These are phyloP conservation scores for Maniola hyperantus DNA, from an alignment of 2,888 invertebrate genomes.

Conservation along the genomic window DNA sequence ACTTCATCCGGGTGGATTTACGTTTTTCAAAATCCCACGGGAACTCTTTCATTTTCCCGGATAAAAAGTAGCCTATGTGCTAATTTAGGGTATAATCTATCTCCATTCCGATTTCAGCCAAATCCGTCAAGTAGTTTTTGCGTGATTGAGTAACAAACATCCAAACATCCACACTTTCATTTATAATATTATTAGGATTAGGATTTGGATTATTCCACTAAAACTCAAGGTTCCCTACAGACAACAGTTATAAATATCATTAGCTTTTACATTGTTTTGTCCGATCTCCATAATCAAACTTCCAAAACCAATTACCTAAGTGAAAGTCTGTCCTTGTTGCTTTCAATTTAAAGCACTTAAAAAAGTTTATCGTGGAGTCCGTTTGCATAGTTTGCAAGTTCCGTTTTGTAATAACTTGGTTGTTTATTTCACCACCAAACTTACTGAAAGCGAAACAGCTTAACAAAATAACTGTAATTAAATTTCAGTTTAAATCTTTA, in stretches of 20 bases:
- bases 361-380: slow-evolving; percentile 10
- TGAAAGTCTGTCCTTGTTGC: slow-evolving; percentile 7
- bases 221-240: neutral
- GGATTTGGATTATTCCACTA: too few relatives aligned
- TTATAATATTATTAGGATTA: too few relatives aligned
- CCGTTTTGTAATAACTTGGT: slow-evolving; percentile 15
- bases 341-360: slow-evolving; percentile 15
- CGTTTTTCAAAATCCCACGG: too few relatives aligned
- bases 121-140: too few relatives aligned
- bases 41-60: too few relatives aligned
- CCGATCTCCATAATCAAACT: neutral
- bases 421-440: neutral
- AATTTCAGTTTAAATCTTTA: neutral
- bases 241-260: neutral
- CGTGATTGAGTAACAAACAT: too few relatives aligned
- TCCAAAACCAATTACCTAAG: slow-evolving; percentile 10
- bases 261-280: neutral
- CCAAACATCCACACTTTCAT: too few relatives aligned
- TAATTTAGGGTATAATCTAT: too few relatives aligned
- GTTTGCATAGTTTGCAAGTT: slow-evolving; percentile 14
- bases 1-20: too few relatives aligned
- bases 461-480: slow-evolving; percentile 4
- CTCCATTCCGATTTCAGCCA: too few relatives aligned
- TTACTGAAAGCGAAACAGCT: neutral
- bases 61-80: too few relatives aligned